Percentiles rank a stretch among this genome's conserved stretches.
phyloP scores from a whole-genome alignment of 2,888 invertebrate genomes.

The Sinelater perroti region DNA sequence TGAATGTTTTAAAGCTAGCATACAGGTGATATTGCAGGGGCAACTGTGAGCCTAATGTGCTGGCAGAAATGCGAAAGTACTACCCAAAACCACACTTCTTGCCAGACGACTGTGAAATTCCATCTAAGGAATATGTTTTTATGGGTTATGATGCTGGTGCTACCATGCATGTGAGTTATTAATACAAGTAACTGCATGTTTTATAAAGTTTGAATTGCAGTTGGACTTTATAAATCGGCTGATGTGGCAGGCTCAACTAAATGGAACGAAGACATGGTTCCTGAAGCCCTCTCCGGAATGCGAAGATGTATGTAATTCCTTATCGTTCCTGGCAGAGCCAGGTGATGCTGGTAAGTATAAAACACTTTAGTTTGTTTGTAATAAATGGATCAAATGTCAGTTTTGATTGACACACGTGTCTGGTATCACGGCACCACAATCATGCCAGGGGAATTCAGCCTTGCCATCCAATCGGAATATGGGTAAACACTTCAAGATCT shows the following conservation, averaged over 20 bases:
- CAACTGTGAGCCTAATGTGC: slow-evolving; percentile 85
- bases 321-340: slow-evolving; percentile 81
- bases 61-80: slow-evolving; percentile 75
- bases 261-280: slow-evolving; percentile 86
- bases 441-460: slow-evolving; percentile 80
- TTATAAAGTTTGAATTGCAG: slow-evolving; percentile 61
- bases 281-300: slow-evolving; percentile 89
- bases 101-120: slow-evolving; percentile 88
- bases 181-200: not conserved
- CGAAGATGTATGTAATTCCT: slow-evolving; percentile 75
- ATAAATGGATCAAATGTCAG: too few species aligned
- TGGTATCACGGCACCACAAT: slow-evolving; percentile 93
- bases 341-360: slow-evolving; percentile 80
- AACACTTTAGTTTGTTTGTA: not conserved
- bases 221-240: slow-evolving; percentile 89
- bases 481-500: slow-evolving; percentile 64
- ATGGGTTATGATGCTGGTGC: slow-evolving; percentile 92
- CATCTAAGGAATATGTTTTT: slow-evolving; percentile 89
- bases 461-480: slow-evolving; percentile 92
- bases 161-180: slow-evolving; percentile 82
- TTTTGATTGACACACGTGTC: slow-evolving; percentile 86
- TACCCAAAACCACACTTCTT: slow-evolving; percentile 86
- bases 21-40: slow-evolving; percentile 66
- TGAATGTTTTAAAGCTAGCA: slow-evolving; percentile 14
- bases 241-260: slow-evolving; percentile 94